A percentile compares a stretch with the other conserved stretches of the same genome.
phyloP scores from a whole-genome alignment of 2,888 invertebrate genomes.

The Ennomos fuscantarius region DNA sequence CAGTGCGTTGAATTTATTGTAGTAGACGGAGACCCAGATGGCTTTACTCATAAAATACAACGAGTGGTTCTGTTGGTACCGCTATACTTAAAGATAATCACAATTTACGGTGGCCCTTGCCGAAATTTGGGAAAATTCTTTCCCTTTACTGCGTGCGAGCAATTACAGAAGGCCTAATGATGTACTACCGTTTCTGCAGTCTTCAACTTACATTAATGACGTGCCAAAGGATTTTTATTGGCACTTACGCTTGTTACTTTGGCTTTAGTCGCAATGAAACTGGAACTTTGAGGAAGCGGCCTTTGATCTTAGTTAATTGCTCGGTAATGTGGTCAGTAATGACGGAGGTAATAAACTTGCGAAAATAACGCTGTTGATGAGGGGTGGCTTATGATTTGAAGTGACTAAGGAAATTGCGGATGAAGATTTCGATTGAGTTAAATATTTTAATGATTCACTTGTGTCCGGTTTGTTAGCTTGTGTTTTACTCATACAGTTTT shows the following conservation, averaged over 20 bases:
- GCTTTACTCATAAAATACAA: conserved; percentile 82
- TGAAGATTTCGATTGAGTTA: no score
- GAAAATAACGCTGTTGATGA: conserved; percentile 29
- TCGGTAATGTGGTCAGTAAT: conserved; percentile 40
- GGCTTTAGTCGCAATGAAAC: conserved; percentile 40
- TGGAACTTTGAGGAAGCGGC: conserved; percentile 35
- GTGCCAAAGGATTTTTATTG: conserved; percentile 58
- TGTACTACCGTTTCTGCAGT: conserved; percentile 50
- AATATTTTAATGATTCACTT: no score
- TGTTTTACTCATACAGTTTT: no score
- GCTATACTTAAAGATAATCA: conserved; percentile 81
- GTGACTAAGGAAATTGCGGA: conserved; percentile 1
- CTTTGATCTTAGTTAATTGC: conserved; percentile 47
- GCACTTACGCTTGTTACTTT: conserved; percentile 48
- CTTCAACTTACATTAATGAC: conserved; percentile 53
- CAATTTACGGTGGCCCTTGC: conserved; percentile 78
- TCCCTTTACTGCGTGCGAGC: conserved; percentile 67
- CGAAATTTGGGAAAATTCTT: conserved; percentile 67
- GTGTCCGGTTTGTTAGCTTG: no score
- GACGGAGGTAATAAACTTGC: conserved; percentile 36
- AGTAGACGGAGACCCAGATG: conserved; percentile 79
- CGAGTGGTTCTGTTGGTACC: conserved; percentile 77
- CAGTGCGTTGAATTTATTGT: conserved; percentile 82
- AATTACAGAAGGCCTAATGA: conserved; percentile 73
- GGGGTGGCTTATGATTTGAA: conserved; percentile 20